Evolutionary conservation across 2,888 invertebrate species (phyloP), one percentile per base, ranked within the genome.

Genomic region (Vesta saturnalis): DNA sequence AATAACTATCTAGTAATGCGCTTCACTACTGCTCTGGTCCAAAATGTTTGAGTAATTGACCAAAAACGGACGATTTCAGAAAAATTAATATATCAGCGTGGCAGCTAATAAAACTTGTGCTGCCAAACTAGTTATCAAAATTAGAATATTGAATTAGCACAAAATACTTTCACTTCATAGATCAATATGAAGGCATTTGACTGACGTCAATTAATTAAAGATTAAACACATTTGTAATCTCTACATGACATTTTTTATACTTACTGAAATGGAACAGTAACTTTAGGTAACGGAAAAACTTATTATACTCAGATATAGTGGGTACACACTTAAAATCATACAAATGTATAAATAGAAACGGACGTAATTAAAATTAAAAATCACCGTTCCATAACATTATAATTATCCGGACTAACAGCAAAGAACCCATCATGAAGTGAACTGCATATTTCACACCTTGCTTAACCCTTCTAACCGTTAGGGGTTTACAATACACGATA

Each of bases 381-480:
- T 47, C 64, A 64, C 19, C 55, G 64, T 61, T 64, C 67, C 70
- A 70, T 66, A 70, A 70, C 70, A 62, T 58, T 63, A 63, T 69
- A 69, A 69, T 69, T 69, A 69, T 69, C 58, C 56, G 59, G 55
- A 70, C 61, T 70, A 47, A 61, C 61, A 62, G 60, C 46, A 60
- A 64, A 67, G 70, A 67, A 64, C 70, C 67, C 70, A 70, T 67
- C 64, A 70, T 70, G 64, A 62, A 67, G 63, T 60, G 64, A 64
- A 64, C 67, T 67, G 60, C 64, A 63, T 62, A 63, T 66, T 73
- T 72, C 71, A 72, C 74, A 74, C 72, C 71, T 74, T 71, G 72
- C 74, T 73, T 72, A 74, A 72, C 71, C 72, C 70, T 71, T 72
- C 64, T 54, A 58, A 46, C 67, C 64, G 64, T 70, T 64, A 66